A percentile compares a stretch with the other conserved stretches of the same genome.
Conservation (phyloP, 2,797 vertebrate genomes). For the Coilia nasus region DNA sequence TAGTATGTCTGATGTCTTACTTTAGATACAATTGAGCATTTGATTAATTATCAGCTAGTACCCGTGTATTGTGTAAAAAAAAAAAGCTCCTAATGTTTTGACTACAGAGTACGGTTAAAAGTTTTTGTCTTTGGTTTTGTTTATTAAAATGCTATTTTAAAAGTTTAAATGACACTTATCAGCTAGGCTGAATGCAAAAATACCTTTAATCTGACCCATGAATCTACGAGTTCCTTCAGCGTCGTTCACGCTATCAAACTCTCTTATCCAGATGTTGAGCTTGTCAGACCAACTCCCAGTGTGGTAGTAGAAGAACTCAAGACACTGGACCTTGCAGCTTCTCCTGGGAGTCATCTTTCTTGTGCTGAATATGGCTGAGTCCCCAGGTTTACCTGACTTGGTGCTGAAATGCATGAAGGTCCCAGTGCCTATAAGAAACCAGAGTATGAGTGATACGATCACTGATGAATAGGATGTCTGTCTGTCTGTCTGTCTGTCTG, state of each 20-base stretch:
- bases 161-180: too few relatives aligned
- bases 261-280: slow-evolving; percentile 78
- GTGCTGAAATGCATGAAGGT: slow-evolving; percentile 85
- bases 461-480: too few relatives aligned
- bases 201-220: slow-evolving; percentile 57
- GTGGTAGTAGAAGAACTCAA: slow-evolving; percentile 85
- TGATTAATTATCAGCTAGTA: slow-evolving; percentile 54
- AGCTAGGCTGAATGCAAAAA: slow-evolving; percentile 84
- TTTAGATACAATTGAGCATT: too few relatives aligned
- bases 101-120: background rate
- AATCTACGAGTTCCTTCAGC: slow-evolving; percentile 34
- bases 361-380: slow-evolving; percentile 75
- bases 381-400: slow-evolving; percentile 53
- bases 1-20: too few relatives aligned
- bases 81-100: slow-evolving; percentile 63
- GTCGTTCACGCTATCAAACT: slow-evolving; percentile 66
- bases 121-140: too few relatives aligned
- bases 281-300: slow-evolving; percentile 70
- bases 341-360: slow-evolving; percentile 73
- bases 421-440: slow-evolving; percentile 16
- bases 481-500: too few relatives aligned
- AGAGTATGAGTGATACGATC: too few relatives aligned
- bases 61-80: too few relatives aligned
- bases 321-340: slow-evolving; percentile 77
- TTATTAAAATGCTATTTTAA: too few relatives aligned